Evolutionary conservation across 2,797 vertebrate genomes (phyloP), one percentile per base, ranked within the genome.

Genomic region (Arnoldichthys spilopterus): DNA sequence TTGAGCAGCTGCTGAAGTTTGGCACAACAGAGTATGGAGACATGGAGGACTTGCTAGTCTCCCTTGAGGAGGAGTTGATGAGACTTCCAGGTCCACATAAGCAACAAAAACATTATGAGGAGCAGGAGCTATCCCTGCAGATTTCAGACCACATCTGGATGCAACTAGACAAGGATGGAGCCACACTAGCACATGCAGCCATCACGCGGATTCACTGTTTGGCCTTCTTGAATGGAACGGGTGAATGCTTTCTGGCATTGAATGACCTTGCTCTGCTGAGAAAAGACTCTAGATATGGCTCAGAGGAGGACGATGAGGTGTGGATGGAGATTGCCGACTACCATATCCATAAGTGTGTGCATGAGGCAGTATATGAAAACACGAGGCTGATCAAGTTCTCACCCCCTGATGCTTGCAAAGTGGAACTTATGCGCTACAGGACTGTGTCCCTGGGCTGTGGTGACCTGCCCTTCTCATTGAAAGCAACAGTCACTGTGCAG

Each of bases 1-100:
- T 89, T 0, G 97, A 98, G 66, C 96, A 99, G 89, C 95, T 99
- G 92, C 90, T 99, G 37, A 99, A 99, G 91, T 87, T 99, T 72
- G 98, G 98, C 81, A 96, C 96, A 78, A 95, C 92, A 0, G 95
- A 95, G 56, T 93, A 96, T 7, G 83, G 82, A 0, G 96, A 98
- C 85, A 95, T 99, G 87, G 94, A 95, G 0, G 96, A 98, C 88
- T 93, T 99, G 74, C 88, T 97, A 0, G 84, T 90, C 9, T 92
- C 95, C 0, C 91, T 98, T 1, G 96, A 98, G 69, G 97, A 99
- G 80, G 96, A 97, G 81, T 92, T 99, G 61, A 90, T 96, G 87
- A 93, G 92, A 62, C 88, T 99, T 81, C 83, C 91, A 0, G 1
- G 86, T 0, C 61, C 89, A 30, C 88, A 92, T 70, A 95, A 93